phyloP scores from a whole-genome alignment of 2,888 invertebrate species.

The Tetragonula carbonaria region DNA sequence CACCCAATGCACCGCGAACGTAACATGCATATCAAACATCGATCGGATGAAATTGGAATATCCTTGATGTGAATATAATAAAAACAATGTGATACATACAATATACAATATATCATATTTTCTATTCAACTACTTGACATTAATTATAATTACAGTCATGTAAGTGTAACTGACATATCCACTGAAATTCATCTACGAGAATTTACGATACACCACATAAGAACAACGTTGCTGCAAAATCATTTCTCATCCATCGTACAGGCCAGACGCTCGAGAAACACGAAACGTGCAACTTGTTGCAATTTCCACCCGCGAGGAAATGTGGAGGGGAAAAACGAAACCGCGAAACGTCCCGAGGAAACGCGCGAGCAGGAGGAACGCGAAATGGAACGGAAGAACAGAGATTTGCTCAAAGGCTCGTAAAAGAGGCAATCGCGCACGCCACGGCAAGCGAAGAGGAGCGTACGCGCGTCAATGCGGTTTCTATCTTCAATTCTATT shows the following conservation, averaged over 20 bases:
- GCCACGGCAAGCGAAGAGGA: background rate
- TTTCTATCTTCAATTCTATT: constrained; percentile 55
- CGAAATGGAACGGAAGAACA: background rate
- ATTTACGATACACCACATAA: background rate
- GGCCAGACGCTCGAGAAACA: background rate
- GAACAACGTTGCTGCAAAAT: background rate
- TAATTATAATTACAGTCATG: background rate
- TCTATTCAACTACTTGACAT: too few relatives aligned
- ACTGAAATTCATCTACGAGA: background rate
- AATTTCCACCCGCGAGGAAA: too few relatives aligned
- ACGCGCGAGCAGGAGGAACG: background rate
- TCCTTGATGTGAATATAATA: too few relatives aligned
- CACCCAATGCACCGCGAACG: background rate
- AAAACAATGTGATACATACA: too few relatives aligned
- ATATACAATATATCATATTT: too few relatives aligned
- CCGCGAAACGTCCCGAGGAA: background rate
- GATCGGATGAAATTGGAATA: background rate
- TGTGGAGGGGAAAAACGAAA: too few relatives aligned
- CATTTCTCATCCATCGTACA: background rate
- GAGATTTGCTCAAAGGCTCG: background rate
- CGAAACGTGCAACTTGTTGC: background rate
- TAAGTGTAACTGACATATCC: too few relatives aligned
- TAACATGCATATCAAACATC: background rate
- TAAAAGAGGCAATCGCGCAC: constrained; percentile 27
- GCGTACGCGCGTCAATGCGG: constrained; percentile 18